These are phyloP conservation scores for Pherbina coryleti DNA, from an alignment of 2,888 invertebrate genomes.

Conservation along the genomic window DNA sequence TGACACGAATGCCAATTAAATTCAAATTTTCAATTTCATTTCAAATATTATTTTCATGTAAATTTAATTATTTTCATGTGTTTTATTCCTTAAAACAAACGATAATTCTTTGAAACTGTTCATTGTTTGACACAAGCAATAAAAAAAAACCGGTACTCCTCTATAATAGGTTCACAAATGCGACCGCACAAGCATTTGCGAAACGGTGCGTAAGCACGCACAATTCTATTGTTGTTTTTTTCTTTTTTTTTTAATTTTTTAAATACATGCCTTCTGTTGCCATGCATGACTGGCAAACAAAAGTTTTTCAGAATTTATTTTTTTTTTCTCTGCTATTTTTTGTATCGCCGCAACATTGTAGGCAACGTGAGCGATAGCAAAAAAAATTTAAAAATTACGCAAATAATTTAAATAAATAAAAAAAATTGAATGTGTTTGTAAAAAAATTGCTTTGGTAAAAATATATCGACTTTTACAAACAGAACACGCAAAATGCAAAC, in stretches of 20 bases:
- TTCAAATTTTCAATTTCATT: too few species aligned
- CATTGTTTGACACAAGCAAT: too few species aligned
- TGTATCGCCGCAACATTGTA: neutral
- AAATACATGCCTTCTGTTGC: neutral
- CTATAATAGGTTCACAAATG: too few species aligned
- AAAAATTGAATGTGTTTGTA: neutral
- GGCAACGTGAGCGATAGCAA: neutral
- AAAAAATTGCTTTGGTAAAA: neutral
- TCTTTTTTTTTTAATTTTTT: neutral
- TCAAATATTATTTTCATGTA: too few species aligned
- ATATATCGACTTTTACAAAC: neutral
- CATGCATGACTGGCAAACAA: neutral
- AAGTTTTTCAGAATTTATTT: neutral
- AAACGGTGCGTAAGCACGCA: constrained; percentile 13
- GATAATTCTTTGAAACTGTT: too few species aligned
- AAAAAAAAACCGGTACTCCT: too few species aligned
- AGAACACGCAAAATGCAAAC: neutral
- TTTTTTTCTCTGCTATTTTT: neutral
- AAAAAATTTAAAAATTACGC: neutral
- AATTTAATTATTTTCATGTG: too few species aligned
- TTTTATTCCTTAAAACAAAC: too few species aligned
- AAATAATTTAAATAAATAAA: constrained; percentile 1
- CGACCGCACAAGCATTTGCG: neutral
- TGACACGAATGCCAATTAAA: too few species aligned
- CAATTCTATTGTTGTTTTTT: neutral